Percentiles rank a stretch among this genome's conserved stretches.
phyloP scores from a whole-genome alignment of 1,140 invertebrate genomes.

The Brachionus manjavacas region DNA sequence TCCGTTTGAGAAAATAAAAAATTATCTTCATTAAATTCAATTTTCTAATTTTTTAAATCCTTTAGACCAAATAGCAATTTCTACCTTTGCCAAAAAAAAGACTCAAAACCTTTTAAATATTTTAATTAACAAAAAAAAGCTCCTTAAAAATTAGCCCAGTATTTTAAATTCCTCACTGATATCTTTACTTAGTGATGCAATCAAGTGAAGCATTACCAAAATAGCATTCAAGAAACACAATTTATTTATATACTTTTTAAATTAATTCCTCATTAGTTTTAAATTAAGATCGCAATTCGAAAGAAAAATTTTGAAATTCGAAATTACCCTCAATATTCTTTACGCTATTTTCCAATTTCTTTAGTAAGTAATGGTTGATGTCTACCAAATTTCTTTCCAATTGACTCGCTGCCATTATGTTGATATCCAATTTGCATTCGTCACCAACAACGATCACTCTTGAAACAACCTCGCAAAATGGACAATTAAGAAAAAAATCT shows the following conservation, averaged over 20 bases:
- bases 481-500: background rate
- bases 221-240: background rate
- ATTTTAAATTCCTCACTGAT: too few species aligned
- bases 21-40: too few species aligned
- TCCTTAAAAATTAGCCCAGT: too few species aligned
- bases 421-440: background rate
- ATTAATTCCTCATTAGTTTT: background rate
- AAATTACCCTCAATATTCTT: constrained; percentile 24
- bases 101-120: too few species aligned
- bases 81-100: too few species aligned
- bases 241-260: background rate
- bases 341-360: background rate
- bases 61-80: too few species aligned
- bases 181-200: too few species aligned
- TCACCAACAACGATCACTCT: background rate
- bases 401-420: background rate
- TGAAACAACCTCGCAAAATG: background rate
- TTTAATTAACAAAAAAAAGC: too few species aligned
- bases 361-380: background rate
- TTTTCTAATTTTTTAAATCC: too few species aligned
- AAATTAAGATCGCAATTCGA: background rate
- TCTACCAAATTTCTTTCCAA: background rate
- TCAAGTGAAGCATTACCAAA: background rate
- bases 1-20: too few species aligned
- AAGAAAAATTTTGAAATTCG: background rate